Conservation (phyloP, 2,888 invertebrate species). For the Cephus spinipes region DNA sequence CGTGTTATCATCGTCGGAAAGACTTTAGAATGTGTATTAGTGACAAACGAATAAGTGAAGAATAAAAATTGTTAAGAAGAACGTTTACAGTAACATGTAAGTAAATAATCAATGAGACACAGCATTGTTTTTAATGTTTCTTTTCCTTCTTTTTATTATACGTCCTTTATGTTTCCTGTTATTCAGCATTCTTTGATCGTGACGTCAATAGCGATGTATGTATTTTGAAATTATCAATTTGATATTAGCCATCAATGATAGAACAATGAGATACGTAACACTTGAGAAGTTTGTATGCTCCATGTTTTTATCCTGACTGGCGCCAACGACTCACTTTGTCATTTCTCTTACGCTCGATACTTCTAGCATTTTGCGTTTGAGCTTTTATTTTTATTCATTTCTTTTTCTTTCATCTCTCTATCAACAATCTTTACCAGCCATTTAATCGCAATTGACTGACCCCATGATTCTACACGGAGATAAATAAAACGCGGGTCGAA, state of each 20-base stretch:
- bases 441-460: background rate
- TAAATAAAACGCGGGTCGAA: background rate
- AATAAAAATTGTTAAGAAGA: background rate
- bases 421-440: background rate
- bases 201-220: background rate
- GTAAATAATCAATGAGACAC: background rate
- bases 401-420: background rate
- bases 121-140: background rate
- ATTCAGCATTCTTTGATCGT: background rate
- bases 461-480: background rate
- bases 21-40: background rate
- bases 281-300: background rate
- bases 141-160: background rate
- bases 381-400: background rate
- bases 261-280: background rate
- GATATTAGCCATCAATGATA: background rate
- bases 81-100: background rate
- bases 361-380: background rate
- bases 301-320: background rate
- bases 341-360: background rate
- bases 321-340: background rate
- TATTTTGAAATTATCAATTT: background rate
- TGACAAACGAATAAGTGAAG: background rate
- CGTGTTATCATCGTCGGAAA: background rate
- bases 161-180: background rate